Evolutionary conservation across 2,888 invertebrate species (phyloP).

Genomic region (Parochlus steinenii): DNA sequence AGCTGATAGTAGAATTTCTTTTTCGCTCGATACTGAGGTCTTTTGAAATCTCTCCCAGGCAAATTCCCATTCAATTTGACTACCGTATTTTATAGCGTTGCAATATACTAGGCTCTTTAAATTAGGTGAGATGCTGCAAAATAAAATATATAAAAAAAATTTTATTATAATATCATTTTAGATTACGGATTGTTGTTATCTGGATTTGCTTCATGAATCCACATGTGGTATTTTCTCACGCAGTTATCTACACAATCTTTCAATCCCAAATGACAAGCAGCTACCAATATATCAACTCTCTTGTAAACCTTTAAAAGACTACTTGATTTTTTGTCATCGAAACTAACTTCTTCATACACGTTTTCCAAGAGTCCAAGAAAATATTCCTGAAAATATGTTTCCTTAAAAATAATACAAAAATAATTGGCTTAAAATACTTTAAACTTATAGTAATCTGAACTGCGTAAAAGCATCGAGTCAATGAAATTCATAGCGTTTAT

Average conservation of each 20-base stretch:
- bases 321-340: conserved; percentile 41
- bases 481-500: conserved; percentile 59
- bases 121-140: conserved; percentile 61
- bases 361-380: conserved; percentile 44
- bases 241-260: conserved; percentile 58
- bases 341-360: conserved; percentile 53
- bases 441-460: conserved; percentile 39
- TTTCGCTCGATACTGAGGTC: conserved; percentile 66
- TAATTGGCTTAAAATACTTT: conserved; percentile 3
- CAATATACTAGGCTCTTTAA: conserved; percentile 73
- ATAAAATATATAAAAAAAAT: conserved; percentile 6
- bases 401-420: not conserved
- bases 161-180: conserved; percentile 4
- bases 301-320: conserved; percentile 56
- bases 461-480: conserved; percentile 63
- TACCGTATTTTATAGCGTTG: conserved; percentile 66
- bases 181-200: conserved; percentile 58
- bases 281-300: conserved; percentile 50
- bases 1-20: conserved; percentile 55
- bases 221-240: conserved; percentile 52
- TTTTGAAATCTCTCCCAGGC: conserved; percentile 62
- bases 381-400: conserved; percentile 39
- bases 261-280: conserved; percentile 61
- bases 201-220: conserved; percentile 56
- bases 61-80: conserved; percentile 76